Evolutionary conservation across 2,888 invertebrate species (phyloP).

Genomic region (Epistrophella euchroma): DNA sequence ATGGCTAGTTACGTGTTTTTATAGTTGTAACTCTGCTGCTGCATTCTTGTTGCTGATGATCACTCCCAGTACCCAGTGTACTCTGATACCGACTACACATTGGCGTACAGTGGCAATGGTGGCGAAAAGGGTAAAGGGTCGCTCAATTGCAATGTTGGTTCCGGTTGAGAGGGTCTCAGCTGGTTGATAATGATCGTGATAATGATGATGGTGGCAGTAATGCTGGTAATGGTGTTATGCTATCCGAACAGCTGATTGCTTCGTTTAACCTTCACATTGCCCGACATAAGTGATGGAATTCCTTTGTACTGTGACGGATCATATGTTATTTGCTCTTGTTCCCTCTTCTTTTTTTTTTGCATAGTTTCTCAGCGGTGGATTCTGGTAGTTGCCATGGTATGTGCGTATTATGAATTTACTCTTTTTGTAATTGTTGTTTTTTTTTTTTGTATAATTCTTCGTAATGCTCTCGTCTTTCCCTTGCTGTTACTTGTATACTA

Average conservation of each 20-base stretch:
- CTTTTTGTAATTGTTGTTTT: constrained; percentile 15
- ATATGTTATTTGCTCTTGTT: constrained; percentile 62
- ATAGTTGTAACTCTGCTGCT: constrained; percentile 30
- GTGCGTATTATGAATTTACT: constrained; percentile 53
- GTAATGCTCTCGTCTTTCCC: constrained; percentile 30
- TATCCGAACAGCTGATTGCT: constrained; percentile 74
- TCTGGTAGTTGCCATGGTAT: constrained; percentile 57
- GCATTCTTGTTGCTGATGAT: constrained; percentile 35
- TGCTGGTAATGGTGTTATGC: constrained; percentile 63
- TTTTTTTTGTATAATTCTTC: constrained; percentile 36
- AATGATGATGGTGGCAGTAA: constrained; percentile 47
- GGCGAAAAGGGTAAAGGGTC: constrained; percentile 33
- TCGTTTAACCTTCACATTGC: constrained; percentile 73
- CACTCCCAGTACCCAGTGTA: neutral
- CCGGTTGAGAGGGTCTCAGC: constrained; percentile 51
- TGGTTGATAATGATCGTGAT: constrained; percentile 50
- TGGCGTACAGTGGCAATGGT: neutral
- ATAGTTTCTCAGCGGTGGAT: constrained; percentile 55
- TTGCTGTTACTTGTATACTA: constrained; percentile 56
- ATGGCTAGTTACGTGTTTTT: constrained; percentile 37
- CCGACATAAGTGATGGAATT: constrained; percentile 71
- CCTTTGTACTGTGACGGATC: constrained; percentile 71
- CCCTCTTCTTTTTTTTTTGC: constrained; percentile 24
- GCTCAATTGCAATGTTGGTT: constrained; percentile 42
- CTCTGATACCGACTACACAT: neutral